phyloP scores from a whole-genome alignment of 1,140 invertebrate genomes.

The Parasteatoda tepidariorum region DNA sequence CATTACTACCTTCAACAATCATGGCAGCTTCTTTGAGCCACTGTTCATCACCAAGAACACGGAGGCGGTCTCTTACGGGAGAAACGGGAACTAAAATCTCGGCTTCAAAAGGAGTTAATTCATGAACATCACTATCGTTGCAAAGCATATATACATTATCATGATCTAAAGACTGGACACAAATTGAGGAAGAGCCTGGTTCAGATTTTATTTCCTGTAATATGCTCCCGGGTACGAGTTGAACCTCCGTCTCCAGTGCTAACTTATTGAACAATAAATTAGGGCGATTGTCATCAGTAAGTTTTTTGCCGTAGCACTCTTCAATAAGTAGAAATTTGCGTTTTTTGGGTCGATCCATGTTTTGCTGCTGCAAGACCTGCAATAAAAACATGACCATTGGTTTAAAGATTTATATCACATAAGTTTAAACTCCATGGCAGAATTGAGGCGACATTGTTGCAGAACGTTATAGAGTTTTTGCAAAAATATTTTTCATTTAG shows the following conservation, averaged over 20 bases:
- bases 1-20: constrained; percentile 54
- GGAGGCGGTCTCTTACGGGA: constrained; percentile 48
- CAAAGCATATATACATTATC: constrained; percentile 57
- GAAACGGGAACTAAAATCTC: constrained; percentile 55
- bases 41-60: constrained; percentile 30
- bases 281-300: constrained; percentile 41
- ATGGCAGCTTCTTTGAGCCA: constrained; percentile 55
- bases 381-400: no score
- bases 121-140: constrained; percentile 33
- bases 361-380: no score
- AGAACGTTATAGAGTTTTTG: no score
- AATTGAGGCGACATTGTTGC: no score
- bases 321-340: constrained; percentile 43
- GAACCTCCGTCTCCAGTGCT: constrained; percentile 57
- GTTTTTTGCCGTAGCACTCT: constrained; percentile 58
- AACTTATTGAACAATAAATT: constrained; percentile 10
- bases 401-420: no score
- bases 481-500: no score
- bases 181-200: constrained; percentile 32
- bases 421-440: no score
- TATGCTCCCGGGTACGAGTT: constrained; percentile 51
- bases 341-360: constrained; percentile 14
- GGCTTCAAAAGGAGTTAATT: constrained; percentile 56
- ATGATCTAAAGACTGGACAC: constrained; percentile 57
- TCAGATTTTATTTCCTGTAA: constrained; percentile 54